Percentiles rank a stretch among this genome's conserved stretches.
Conservation (phyloP, 1,140 invertebrate species). For the Parasteatoda tepidariorum region DNA sequence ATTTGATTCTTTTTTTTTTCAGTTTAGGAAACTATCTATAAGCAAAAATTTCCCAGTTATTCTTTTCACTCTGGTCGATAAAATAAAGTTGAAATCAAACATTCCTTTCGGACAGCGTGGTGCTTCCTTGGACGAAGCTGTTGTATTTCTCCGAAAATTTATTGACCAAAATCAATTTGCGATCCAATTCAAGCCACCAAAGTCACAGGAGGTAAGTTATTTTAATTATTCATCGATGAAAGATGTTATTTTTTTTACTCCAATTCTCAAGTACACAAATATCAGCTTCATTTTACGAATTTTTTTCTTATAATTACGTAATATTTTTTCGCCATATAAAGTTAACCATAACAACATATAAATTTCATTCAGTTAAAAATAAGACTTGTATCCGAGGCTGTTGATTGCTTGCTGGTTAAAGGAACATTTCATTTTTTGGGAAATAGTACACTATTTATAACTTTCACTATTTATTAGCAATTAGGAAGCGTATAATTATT, state of each 20-base stretch:
- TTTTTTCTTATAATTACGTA: not conserved
- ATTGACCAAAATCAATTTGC: constrained; percentile 13
- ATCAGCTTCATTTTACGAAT: not conserved
- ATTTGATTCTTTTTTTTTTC: not conserved
- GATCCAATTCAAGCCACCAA: not conserved
- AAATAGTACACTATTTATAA: no score
- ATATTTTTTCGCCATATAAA: not conserved
- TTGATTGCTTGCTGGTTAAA: no score
- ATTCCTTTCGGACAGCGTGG: constrained; percentile 4
- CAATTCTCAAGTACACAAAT: not conserved
- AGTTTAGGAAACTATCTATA: not conserved
- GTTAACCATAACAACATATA: not conserved
- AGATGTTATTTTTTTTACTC: not conserved
- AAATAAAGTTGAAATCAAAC: not conserved
- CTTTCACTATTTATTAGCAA: no score
- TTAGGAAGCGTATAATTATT: no score
- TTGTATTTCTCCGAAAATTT: not conserved
- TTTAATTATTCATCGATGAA: not conserved
- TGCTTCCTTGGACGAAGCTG: not conserved
- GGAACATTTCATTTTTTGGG: no score
- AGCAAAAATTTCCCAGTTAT: not conserved
- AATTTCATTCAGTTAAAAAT: not conserved
- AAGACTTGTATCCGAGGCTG: not conserved
- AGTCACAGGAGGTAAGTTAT: not conserved
- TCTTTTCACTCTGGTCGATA: constrained; percentile 13